Evolutionary conservation across 2,113 vertebrate genomes (phyloP), one percentile per base, ranked within the genome.

Genomic region (Tylochromis polylepis): DNA sequence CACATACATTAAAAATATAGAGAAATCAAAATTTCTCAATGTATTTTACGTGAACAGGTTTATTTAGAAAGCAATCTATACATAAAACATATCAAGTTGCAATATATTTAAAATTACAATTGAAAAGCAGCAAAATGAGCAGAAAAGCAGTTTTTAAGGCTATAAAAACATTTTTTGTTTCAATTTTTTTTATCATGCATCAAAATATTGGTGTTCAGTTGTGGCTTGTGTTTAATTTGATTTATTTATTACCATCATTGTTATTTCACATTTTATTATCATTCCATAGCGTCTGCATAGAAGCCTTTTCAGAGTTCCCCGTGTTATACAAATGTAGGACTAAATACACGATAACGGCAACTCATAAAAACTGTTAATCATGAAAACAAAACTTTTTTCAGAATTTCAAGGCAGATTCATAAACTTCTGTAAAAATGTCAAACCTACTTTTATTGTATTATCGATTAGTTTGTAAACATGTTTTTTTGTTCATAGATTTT

Each of bases 191-290:
- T 4, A 75, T 75, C 43, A 51, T 18, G 15, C 16, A 31, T 29
- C 16, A 77, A 18, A 51, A 20, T 51, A 75, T n/a, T 77, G 43
- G 15, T 11, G 24, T 31, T 77, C 9, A 51, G 12, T 5, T 18
- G 16, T 77, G 70, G 41, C 41, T 29, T 20, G 41, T 49, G 15
- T 49, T 75, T 49, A 43, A 75, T 49, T 46, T 75, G 15, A 75
- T 16, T 75, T 16, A 72, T 72, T 31, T 31, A 77, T 12, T 49
- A 24, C 14, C 49, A 8, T 51, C 9, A 75, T 49, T 29, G 16
- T 49, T 75, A 51, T 6, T 49, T 46, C 15, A 43, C 5, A 29
- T 29, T 49, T 49, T 75, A 51, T 75, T 29, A 29, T 5, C 43
- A 27, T 46, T 8, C 16, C 43, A 3, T 77, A 5, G 6, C 24